Percentiles rank a stretch among this genome's conserved stretches.
These are phyloP conservation scores for Crotalus tigris DNA, from an alignment of 2,113 vertebrate species.

Conservation along the genomic window DNA sequence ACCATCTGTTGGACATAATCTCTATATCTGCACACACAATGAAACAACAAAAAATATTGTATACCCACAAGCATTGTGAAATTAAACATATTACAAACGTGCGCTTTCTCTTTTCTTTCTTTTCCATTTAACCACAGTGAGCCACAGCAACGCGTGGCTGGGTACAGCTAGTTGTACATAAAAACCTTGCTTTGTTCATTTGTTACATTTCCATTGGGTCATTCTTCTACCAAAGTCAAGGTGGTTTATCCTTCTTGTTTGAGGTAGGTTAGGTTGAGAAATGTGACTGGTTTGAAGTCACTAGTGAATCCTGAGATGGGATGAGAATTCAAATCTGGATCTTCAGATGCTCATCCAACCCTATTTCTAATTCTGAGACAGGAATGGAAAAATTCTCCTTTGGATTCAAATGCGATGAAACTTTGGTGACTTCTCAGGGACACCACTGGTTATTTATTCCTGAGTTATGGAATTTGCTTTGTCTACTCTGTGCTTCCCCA, in stretches of 20 bases:
- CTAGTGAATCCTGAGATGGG: neutral
- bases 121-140: too few relatives aligned
- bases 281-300: neutral
- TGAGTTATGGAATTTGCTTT: neutral
- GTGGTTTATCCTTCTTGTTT: neutral
- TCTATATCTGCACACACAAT: too few relatives aligned
- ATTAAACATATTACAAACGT: too few relatives aligned
- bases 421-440: neutral
- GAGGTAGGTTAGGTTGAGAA: neutral
- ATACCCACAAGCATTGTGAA: too few relatives aligned
- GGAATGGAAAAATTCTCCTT: neutral
- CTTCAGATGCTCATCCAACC: neutral
- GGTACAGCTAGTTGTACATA: neutral
- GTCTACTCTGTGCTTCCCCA: neutral
- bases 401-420: neutral
- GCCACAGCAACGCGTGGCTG: too few relatives aligned
- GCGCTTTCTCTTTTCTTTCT: too few relatives aligned
- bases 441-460: neutral
- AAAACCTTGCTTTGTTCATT: neutral
- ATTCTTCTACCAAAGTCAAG: neutral
- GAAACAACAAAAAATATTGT: too few relatives aligned
- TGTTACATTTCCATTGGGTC: neutral
- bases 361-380: neutral
- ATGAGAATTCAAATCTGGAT: neutral
- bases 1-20: too few relatives aligned